Evolutionary conservation across 2,797 vertebrate species (phyloP).

Genomic region (Rhinoraja longicauda): DNA sequence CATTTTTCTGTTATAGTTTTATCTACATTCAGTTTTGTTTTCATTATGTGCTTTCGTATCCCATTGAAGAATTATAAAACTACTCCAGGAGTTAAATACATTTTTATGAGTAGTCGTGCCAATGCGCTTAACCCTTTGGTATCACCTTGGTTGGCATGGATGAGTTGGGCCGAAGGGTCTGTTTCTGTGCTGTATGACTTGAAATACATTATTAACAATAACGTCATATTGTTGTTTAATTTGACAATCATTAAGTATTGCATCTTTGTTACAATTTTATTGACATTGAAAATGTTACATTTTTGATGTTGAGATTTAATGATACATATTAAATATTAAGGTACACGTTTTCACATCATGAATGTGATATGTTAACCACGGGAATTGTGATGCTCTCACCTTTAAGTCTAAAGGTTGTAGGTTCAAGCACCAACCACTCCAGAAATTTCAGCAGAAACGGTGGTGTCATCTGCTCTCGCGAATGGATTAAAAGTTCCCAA

Average conservation of each 20-base stretch:
- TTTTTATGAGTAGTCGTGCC: neutral
- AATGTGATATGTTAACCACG: neutral
- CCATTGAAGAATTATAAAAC: neutral
- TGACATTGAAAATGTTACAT: neutral
- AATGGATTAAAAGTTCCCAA: neutral
- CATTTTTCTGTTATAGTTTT: no score
- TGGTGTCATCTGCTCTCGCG: neutral
- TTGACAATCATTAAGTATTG: neutral
- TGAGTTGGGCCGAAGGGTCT: no score
- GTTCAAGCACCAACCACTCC: neutral
- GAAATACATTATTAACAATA: no score
- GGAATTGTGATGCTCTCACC: no score
- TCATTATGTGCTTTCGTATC: no score
- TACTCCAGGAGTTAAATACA: neutral
- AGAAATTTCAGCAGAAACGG: neutral
- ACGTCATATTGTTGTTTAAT: neutral
- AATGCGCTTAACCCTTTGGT: neutral
- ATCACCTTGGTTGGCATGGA: no score
- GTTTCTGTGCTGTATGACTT: no score
- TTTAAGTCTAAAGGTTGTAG: neutral
- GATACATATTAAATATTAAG: neutral
- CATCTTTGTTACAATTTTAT: neutral
- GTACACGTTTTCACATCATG: neutral
- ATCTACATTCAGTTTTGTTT: no score
- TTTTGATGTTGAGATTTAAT: neutral